Evolutionary conservation across 2,888 invertebrate genomes (phyloP).

Genomic region (Mantis religiosa): DNA sequence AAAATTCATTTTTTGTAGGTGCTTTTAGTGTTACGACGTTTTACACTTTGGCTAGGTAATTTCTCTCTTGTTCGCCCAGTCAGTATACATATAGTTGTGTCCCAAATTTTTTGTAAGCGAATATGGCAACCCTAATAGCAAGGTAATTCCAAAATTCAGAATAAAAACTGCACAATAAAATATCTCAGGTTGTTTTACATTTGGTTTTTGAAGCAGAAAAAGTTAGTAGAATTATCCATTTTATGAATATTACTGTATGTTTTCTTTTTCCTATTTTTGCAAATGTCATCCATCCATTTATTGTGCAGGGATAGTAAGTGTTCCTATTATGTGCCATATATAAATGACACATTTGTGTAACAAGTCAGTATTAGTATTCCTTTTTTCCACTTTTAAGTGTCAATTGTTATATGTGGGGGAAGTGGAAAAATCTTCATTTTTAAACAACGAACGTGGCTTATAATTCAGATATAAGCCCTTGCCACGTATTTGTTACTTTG

Average conservation of each 20-base stretch:
- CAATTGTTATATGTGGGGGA: neutral
- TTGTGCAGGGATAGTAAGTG: slow-evolving; percentile 22
- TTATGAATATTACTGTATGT: slow-evolving; percentile 6
- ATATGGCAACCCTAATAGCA: neutral
- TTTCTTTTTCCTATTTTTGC: neutral
- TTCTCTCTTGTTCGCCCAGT: too few species aligned
- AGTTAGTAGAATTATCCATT: neutral
- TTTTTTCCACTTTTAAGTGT: slow-evolving; percentile 20
- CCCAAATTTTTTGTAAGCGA: too few species aligned
- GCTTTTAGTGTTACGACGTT: too few species aligned
- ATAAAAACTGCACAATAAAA: neutral
- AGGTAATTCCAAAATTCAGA: neutral
- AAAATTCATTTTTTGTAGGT: too few species aligned
- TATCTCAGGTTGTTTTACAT: neutral
- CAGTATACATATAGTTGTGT: too few species aligned
- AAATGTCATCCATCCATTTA: slow-evolving; percentile 7
- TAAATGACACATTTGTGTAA: slow-evolving; percentile 7
- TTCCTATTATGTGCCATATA: slow-evolving; percentile 18
- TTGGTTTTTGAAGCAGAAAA: neutral
- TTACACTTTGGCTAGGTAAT: too few species aligned
- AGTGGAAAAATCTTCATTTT: neutral
- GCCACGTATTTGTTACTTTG: neutral
- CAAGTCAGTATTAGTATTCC: slow-evolving; percentile 27
- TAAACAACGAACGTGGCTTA: neutral
- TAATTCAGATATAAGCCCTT: too few species aligned